Evolutionary conservation across 2,113 vertebrate genomes (phyloP).

Genomic region (Hiodon alosoides): DNA sequence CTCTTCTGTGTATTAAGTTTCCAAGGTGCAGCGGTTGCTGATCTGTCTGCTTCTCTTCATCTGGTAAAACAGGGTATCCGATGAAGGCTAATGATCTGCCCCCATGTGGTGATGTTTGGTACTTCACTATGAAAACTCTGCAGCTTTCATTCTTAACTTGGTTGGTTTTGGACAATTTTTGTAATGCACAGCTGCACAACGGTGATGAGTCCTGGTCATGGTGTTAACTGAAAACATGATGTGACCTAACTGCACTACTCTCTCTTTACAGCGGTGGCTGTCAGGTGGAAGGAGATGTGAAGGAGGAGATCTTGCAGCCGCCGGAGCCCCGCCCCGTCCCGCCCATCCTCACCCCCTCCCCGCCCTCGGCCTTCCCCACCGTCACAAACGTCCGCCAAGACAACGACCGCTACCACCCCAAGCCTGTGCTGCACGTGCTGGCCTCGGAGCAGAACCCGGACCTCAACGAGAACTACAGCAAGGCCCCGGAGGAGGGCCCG

Average conservation of each 20-base stretch:
- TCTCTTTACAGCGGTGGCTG: slow-evolving; percentile 57
- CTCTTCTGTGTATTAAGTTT: too few species aligned
- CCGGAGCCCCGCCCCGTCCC: slow-evolving; percentile 93
- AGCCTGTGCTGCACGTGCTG: slow-evolving; percentile 86
- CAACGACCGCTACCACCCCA: slow-evolving; percentile 95
- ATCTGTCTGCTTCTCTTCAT: too few species aligned
- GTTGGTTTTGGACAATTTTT: background rate
- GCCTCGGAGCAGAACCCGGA: slow-evolving; percentile 72
- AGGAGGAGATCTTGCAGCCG: slow-evolving; percentile 96
- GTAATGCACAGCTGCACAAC: too few species aligned
- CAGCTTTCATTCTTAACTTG: background rate
- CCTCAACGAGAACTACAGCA: slow-evolving; percentile 87
- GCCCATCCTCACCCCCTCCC: slow-evolving; percentile 92
- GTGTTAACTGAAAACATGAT: too few species aligned
- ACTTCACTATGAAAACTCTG: background rate
- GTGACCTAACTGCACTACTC: background rate
- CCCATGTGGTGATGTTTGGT: slow-evolving; percentile 42
- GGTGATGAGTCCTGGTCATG: too few species aligned
- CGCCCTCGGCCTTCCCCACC: slow-evolving; percentile 89
- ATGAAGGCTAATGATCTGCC: slow-evolving; percentile 32
- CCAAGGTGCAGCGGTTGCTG: too few species aligned
- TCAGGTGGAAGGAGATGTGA: slow-evolving; percentile 86
- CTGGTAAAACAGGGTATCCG: too few species aligned
- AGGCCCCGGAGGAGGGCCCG: slow-evolving; percentile 58
- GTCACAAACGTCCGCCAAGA: slow-evolving; percentile 91